Percentiles rank a stretch among this genome's conserved stretches.
These are phyloP conservation scores for Misgurnus mizolepis DNA, from an alignment of 2,113 vertebrate genomes.

Conservation along the genomic window DNA sequence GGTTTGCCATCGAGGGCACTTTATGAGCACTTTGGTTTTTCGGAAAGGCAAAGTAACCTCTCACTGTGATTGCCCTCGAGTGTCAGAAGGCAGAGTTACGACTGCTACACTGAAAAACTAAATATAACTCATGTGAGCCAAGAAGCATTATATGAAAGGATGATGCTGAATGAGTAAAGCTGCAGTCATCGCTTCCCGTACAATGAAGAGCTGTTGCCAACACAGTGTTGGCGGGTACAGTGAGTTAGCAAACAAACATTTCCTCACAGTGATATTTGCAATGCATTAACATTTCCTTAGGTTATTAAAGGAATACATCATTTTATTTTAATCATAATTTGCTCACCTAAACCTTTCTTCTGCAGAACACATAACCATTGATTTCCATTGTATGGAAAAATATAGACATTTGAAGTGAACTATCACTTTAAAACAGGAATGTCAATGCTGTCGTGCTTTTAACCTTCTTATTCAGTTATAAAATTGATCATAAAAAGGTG, in stretches of 20 bases:
- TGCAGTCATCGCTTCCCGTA: conserved; percentile 64
- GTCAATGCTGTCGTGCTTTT: too few relatives aligned
- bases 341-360: too few relatives aligned
- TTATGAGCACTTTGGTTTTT: conserved; percentile 28
- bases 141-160: conserved; percentile 58
- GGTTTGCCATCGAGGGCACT: neutral
- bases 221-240: neutral
- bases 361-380: too few relatives aligned
- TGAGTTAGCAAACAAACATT: neutral
- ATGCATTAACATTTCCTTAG: neutral
- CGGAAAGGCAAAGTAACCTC: conserved; percentile 58
- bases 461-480: too few relatives aligned
- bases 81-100: conserved; percentile 38
- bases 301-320: too few relatives aligned
- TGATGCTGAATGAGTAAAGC: conserved; percentile 68
- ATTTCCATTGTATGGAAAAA: too few relatives aligned
- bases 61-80: conserved; percentile 49
- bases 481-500: too few relatives aligned
- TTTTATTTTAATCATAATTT: too few relatives aligned
- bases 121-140: conserved; percentile 58
- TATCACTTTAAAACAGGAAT: too few relatives aligned
- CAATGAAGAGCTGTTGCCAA: conserved; percentile 52
- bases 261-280: neutral
- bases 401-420: too few relatives aligned
- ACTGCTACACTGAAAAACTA: conserved; percentile 30